Evolutionary conservation across 2,888 invertebrate species (phyloP), one percentile per base, ranked within the genome.

Genomic region (Chloromyia formosa): DNA sequence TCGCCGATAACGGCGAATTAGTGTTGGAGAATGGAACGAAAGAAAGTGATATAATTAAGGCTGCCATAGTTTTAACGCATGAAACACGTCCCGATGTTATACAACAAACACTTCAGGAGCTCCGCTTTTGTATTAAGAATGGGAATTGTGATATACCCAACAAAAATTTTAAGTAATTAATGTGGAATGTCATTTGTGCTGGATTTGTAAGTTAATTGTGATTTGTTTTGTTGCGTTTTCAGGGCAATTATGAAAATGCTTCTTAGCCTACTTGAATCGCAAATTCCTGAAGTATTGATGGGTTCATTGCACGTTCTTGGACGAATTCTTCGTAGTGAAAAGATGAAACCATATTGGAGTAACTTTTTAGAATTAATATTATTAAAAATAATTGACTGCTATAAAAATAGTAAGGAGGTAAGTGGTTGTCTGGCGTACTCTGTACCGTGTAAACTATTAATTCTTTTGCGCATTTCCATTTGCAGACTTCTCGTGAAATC

Each of bases 331-430:
- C 90, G 94, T 77, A 90, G 93, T 73, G 88, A 90, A 49, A 90
- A 92, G 82, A 89, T 95, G 80, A 87, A 93, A 58, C 88, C 91
- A 75, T 91, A 92, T 79, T 97, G 97, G 90, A 89, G 91, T 78
- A 92, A 92, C 81, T 98, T 94, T 87, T 92, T 95, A 74, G 98
- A 98, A 87, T 88, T 98, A 74, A 92, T 97, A 53, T 90, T 96
- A 74, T 87, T 98, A 69, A 93, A 94, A 85, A 93, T 98, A 14
- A 90, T 98, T 79, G 92, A 94, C 82, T 94, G 94, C 73, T 95
- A 97, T 86, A 93, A 89, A 80, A 88, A 89, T 78, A 90, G 89
- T 84, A 90, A 91, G 85, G 92, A 92, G 84, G 88, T 88, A 78
- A 80, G 74, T 75, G 7, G 1, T 40, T 10, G 7, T 35, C 40